Evolutionary conservation across 2,797 vertebrate species (phyloP), one percentile per base, ranked within the genome.

Genomic region (Synanceia verrucosa): DNA sequence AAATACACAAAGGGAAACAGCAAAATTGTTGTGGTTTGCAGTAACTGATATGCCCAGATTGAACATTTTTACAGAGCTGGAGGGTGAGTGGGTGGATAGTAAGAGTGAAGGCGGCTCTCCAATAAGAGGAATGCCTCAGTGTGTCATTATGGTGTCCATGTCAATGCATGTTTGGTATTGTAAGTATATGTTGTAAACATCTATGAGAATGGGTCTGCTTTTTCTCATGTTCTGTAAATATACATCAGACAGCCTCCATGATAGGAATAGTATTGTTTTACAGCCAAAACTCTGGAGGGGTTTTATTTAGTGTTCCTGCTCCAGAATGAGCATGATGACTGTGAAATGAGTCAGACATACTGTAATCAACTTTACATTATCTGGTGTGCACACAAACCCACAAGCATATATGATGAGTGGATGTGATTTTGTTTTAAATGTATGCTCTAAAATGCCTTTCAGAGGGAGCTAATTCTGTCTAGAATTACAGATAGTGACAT

Each of bases 151-250:
- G 81, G 77, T 76, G 78, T 86, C 86, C 82, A 65, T 88, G 84
- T 73, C 84, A 70, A 84, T 87, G 88, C 88, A 81, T 86, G 89
- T 83, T 90, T 83, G 87, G 86, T 76, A 86, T 83, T 87, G 83
- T 89, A 91, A 90, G 87, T 87, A 86, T 85, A 91, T 79, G 79
- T 86, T 91, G 82, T 87, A 89, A 85, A 85, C 83, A 84, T 89
- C 84, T 87, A 79, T 76, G 65, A 72, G 64, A 85, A 85, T 48
- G 74, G 73, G 48, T 21, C 67, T 83, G 81, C 43, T 76, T 76
- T 83, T 83, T 81, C 76, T 89, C 82, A 59, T 74, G 75, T 86
- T 78, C 83, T 77, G 55, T 84, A 90, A 91, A 90, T 89, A 87
- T 63, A 87, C 82, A 75, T 85, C 82, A 81, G 73, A 61, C 73